Conservation (phyloP, 2,888 invertebrate species). For the Archaeoteleia sp. region DNA sequence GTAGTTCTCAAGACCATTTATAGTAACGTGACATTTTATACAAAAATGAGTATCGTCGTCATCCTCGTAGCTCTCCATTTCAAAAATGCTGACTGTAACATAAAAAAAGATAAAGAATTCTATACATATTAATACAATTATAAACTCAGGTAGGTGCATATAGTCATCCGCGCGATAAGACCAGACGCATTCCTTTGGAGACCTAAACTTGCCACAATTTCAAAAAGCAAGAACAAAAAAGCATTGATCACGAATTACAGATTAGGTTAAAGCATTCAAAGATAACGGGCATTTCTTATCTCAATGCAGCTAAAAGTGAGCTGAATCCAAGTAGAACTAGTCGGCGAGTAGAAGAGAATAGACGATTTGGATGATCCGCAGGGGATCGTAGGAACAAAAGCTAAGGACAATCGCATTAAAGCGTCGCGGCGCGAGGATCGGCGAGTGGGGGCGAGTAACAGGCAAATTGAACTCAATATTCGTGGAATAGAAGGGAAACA, state of each 20-base stretch:
- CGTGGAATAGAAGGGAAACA: conserved; percentile 73
- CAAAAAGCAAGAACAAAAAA: conserved; percentile 24
- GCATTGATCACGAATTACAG: conserved; percentile 51
- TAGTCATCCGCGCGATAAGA: no score
- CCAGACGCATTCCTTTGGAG: conserved; percentile 1
- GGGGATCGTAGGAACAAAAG: conserved; percentile 57
- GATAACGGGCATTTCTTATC: conserved; percentile 44
- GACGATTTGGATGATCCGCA: conserved; percentile 55
- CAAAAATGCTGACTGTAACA: no score
- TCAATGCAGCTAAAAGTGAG: conserved; percentile 23
- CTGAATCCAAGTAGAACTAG: conserved; percentile 28
- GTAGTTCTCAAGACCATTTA: conserved; percentile 90
- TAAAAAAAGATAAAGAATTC: no score
- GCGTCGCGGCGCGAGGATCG: conserved; percentile 53
- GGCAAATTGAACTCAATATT: conserved; percentile 73
- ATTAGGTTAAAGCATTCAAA: conserved; percentile 38
- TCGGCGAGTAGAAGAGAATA: conserved; percentile 35
- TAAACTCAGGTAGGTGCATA: no score
- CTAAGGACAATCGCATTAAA: conserved; percentile 70
- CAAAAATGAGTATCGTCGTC: conserved; percentile 92
- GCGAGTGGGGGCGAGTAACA: conserved; percentile 63
- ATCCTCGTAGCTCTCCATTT: conserved; percentile 77
- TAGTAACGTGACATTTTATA: conserved; percentile 88
- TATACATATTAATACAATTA: no score
- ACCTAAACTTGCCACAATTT: conserved; percentile 28